Percentiles rank a stretch among this genome's conserved stretches.
phyloP scores from a whole-genome alignment of 1,140 invertebrate species.

The Aphaenogaster floridana region DNA sequence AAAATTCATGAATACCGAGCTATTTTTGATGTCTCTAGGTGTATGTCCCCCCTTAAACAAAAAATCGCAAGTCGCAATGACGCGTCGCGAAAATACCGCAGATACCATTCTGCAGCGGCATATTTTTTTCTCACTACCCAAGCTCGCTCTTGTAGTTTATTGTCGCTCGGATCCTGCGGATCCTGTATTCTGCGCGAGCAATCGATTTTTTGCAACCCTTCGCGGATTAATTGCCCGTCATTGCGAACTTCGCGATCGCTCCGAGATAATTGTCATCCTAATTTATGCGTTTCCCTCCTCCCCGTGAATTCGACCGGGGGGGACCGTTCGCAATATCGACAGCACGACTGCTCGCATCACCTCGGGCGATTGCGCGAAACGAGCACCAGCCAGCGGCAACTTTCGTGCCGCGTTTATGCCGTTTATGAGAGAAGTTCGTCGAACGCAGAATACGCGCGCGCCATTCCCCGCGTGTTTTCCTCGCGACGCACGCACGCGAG shows the following conservation, averaged over 20 bases:
- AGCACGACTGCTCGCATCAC: constrained; percentile 33
- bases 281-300: constrained; percentile 9
- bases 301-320: neutral
- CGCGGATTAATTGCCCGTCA: neutral
- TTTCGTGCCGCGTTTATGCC: constrained; percentile 59
- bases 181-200: neutral
- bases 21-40: too few species aligned
- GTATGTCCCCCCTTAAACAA: neutral
- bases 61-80: neutral
- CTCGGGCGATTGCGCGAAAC: constrained; percentile 41
- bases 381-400: constrained; percentile 35
- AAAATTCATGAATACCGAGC: too few species aligned
- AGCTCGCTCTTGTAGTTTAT: neutral
- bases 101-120: neutral
- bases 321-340: constrained; percentile 33
- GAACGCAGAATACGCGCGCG: constrained; percentile 52
- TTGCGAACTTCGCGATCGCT: constrained; percentile 4
- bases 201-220: neutral
- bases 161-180: neutral
- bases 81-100: neutral
- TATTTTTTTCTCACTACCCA: neutral
- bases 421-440: constrained; percentile 63
- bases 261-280: constrained; percentile 49
- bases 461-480: constrained; percentile 58
- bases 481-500: constrained; percentile 58